phyloP scores from a whole-genome alignment of 2,113 vertebrate species.

The Pelobates fuscus region DNA sequence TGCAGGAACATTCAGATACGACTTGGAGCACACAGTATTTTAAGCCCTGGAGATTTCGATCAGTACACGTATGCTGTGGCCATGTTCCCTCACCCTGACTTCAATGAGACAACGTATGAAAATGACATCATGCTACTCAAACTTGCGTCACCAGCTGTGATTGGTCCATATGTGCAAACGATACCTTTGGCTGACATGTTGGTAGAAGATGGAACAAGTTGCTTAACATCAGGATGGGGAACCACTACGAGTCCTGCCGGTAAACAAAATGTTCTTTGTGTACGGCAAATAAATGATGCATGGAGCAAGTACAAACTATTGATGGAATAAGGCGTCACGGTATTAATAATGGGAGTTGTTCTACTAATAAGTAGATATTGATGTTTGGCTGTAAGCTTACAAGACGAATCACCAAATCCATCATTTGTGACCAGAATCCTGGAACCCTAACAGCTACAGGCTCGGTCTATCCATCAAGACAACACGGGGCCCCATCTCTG shows the following conservation, averaged over 20 bases:
- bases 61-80: constrained; percentile 10
- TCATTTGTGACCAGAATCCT: too few species aligned
- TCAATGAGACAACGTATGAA: constrained; percentile 29
- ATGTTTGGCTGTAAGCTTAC: too few species aligned
- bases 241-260: constrained; percentile 61
- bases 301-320: too few species aligned
- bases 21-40: constrained; percentile 25
- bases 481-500: too few species aligned
- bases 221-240: constrained; percentile 65
- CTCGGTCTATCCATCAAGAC: too few species aligned
- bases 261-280: constrained; percentile 28
- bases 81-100: not conserved
- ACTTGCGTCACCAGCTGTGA: constrained; percentile 39
- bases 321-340: not conserved
- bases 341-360: too few species aligned
- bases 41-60: not conserved
- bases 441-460: too few species aligned
- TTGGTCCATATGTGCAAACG: constrained; percentile 15
- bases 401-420: too few species aligned
- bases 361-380: too few species aligned
- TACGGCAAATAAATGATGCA: too few species aligned
- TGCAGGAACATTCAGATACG: constrained; percentile 25
- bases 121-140: constrained; percentile 66
- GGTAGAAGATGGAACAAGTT: constrained; percentile 47
- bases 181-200: constrained; percentile 22